Evolutionary conservation across 2,888 invertebrate species (phyloP).

Genomic region (Diaphora mendica): DNA sequence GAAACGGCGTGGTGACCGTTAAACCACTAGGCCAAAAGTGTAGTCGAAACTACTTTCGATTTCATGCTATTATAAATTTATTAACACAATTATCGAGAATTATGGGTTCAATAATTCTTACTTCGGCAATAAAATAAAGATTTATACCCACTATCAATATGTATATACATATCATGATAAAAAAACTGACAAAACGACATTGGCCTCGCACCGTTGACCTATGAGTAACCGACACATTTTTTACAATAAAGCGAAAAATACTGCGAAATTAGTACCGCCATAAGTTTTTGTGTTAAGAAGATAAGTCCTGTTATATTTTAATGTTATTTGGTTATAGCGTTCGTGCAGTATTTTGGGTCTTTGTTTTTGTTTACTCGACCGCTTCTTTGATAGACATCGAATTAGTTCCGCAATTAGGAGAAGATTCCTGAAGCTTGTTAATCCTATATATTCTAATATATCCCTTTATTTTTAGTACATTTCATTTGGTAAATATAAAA

Average conservation of each 20-base stretch:
- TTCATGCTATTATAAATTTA: slow-evolving; percentile 32
- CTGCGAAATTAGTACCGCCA: slow-evolving; percentile 50
- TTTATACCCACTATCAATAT: slow-evolving; percentile 54
- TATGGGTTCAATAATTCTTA: slow-evolving; percentile 46
- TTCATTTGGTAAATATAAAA: neutral
- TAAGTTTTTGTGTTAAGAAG: slow-evolving; percentile 18
- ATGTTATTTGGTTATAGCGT: neutral
- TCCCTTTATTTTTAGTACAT: neutral
- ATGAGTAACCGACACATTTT: slow-evolving; percentile 75
- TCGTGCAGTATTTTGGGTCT: neutral
- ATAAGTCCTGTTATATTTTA: slow-evolving; percentile 22
- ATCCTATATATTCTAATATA: neutral
- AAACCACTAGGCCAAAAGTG: no score
- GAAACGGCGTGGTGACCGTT: no score
- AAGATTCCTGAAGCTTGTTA: neutral
- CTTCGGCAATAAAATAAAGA: slow-evolving; percentile 50
- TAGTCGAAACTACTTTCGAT: neutral
- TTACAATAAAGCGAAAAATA: slow-evolving; percentile 59
- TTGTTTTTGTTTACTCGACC: slow-evolving; percentile 15
- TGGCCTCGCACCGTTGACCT: slow-evolving; percentile 78
- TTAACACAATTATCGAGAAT: slow-evolving; percentile 36
- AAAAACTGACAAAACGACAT: slow-evolving; percentile 58
- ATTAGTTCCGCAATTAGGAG: slow-evolving; percentile 14
- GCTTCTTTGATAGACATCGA: slow-evolving; percentile 9
- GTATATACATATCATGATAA: slow-evolving; percentile 51